A percentile compares a stretch with the other conserved stretches of the same genome.
phyloP scores from a whole-genome alignment of 2,113 vertebrate genomes.

The Crocuta crocuta region DNA sequence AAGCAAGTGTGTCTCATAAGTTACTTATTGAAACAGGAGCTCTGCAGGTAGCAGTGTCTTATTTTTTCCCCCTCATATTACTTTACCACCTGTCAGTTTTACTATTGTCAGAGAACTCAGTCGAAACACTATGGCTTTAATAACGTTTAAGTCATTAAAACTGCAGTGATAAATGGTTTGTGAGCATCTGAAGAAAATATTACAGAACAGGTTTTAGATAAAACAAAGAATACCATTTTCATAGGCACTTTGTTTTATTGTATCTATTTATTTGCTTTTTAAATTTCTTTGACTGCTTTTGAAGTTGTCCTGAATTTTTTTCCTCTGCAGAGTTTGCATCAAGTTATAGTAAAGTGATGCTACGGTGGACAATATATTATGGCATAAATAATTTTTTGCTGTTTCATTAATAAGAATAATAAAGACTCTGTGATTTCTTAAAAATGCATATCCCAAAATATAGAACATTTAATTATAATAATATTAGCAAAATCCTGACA shows the following conservation, averaged over 20 bases:
- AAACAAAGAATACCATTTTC: not conserved
- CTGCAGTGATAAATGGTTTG: not conserved
- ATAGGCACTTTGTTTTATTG: not conserved
- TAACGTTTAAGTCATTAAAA: slow-evolving; percentile 32
- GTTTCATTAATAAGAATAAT: not conserved
- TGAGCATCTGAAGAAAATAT: slow-evolving; percentile 19
- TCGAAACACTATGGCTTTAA: not conserved
- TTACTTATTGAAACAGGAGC: not conserved
- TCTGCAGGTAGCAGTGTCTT: not conserved
- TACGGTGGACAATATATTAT: not conserved
- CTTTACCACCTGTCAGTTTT: not conserved
- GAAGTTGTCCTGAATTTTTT: not conserved
- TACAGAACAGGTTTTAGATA: not conserved
- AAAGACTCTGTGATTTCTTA: not conserved
- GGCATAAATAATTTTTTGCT: not conserved
- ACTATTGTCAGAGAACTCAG: not conserved
- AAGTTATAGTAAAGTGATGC: not conserved
- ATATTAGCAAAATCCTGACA: not conserved
- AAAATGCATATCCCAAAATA: not conserved
- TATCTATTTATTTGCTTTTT: not conserved
- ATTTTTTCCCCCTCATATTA: not conserved
- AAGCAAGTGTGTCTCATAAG: not conserved
- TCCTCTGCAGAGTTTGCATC: not conserved
- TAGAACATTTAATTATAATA: not conserved
- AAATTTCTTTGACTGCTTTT: not conserved